Percentiles rank a stretch among this genome's conserved stretches.
Conservation (phyloP, 2,888 invertebrate species). For the Drosophila acutilabella region DNA sequence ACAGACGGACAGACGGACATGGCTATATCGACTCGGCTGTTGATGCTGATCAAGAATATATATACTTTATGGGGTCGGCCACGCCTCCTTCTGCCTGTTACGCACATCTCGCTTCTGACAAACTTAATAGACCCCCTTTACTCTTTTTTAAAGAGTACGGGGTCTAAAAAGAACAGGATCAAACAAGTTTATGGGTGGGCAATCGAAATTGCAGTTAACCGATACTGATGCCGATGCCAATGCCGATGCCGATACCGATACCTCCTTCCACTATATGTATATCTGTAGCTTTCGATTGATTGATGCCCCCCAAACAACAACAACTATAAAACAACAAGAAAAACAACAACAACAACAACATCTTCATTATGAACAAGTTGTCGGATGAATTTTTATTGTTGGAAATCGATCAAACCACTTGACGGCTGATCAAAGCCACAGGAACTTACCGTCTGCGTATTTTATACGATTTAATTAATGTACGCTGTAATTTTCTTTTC, state of each 20-base stretch:
- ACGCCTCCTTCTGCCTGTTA: no score
- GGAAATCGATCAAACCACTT: slow-evolving; percentile 77
- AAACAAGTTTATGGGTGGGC: slow-evolving; percentile 80
- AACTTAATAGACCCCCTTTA: no score
- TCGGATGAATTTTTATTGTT: slow-evolving; percentile 72
- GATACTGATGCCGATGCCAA: slow-evolving; percentile 7
- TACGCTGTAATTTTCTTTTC: slow-evolving; percentile 6
- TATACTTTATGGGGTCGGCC: no score
- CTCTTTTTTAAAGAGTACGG: no score
- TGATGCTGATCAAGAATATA: no score
- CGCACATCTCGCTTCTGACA: no score
- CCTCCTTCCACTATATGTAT: slow-evolving; percentile 7
- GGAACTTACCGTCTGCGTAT: slow-evolving; percentile 57
- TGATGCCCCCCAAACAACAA: slow-evolving; percentile 63
- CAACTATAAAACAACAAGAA: slow-evolving; percentile 29
- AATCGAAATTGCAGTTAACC: slow-evolving; percentile 27
- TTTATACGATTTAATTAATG: slow-evolving; percentile 73
- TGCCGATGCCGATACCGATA: slow-evolving; percentile 19
- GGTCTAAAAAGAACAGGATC: slow-evolving; percentile 69
- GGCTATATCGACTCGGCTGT: no score
- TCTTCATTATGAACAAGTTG: slow-evolving; percentile 70
- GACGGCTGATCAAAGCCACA: slow-evolving; percentile 76
- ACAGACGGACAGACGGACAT: no score
- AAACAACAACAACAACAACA: slow-evolving; percentile 39
- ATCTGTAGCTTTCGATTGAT: slow-evolving; percentile 62